Conservation (phyloP, 2,888 invertebrate genomes). For the Herminia tarsipennalis region DNA sequence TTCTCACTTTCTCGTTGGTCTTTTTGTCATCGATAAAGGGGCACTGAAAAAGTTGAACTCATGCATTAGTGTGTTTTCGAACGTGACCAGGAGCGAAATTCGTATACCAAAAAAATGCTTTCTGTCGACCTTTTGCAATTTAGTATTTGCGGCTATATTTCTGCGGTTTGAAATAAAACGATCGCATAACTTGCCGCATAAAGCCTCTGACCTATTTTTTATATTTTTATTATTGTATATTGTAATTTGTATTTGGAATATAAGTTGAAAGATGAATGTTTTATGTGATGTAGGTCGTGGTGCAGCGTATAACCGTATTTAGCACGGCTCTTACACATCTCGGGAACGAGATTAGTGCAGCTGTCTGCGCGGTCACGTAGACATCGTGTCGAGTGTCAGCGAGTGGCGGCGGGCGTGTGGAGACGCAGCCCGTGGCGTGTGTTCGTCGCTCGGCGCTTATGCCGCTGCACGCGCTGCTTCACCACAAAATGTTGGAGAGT, state of each 20-base stretch:
- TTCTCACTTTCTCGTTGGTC: conserved; percentile 55
- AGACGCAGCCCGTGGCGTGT: conserved; percentile 24
- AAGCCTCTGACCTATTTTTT: conserved; percentile 4
- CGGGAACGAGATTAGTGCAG: conserved; percentile 70
- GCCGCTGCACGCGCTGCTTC: conserved; percentile 60
- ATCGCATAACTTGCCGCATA: conserved; percentile 14
- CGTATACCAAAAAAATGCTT: conserved; percentile 43
- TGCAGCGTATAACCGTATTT: conserved; percentile 48
- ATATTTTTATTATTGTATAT: conserved; percentile 1
- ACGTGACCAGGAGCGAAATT: conserved; percentile 61
- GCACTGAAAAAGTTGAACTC: conserved; percentile 59
- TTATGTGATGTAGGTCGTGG: conserved; percentile 31
- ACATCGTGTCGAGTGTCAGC: conserved; percentile 68
- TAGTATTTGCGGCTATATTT: conserved; percentile 28
- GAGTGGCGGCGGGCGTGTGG: conserved; percentile 46
- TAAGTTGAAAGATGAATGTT: conserved; percentile 4
- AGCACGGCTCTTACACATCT: conserved; percentile 48
- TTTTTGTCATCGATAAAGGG: conserved; percentile 64
- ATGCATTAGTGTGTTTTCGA: conserved; percentile 57
- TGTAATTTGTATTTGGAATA: conserved; percentile 4
- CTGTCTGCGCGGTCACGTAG: conserved; percentile 81
- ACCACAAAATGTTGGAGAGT: conserved; percentile 19
- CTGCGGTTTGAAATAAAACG: conserved; percentile 26
- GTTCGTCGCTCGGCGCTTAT: conserved; percentile 50
- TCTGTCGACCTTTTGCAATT: conserved; percentile 41